These are phyloP conservation scores for Drosophila setifemur DNA, from an alignment of 1,140 invertebrate genomes.

Conservation along the genomic window DNA sequence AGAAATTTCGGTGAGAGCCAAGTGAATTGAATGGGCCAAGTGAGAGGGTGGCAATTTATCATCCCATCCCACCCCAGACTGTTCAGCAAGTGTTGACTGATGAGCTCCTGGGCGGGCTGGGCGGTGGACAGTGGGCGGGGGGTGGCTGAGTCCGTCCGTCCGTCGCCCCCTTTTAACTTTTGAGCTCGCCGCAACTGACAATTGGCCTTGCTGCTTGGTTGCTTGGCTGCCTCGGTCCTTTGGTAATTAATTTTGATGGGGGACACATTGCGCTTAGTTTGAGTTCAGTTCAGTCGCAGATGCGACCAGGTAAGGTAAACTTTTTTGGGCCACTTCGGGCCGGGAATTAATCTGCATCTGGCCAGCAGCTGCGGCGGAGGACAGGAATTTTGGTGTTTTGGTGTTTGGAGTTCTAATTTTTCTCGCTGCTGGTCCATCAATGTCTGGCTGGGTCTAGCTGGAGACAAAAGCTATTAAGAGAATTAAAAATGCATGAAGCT, in stretches of 20 bases:
- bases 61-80: conserved; percentile 64
- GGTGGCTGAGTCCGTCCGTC: conserved; percentile 35
- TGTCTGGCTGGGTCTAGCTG: conserved; percentile 48
- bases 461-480: conserved; percentile 78
- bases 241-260: conserved; percentile 82
- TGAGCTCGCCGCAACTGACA: conserved; percentile 54
- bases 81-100: conserved; percentile 62
- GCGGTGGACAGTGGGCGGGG: conserved; percentile 1
- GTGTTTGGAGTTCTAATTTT: conserved; percentile 50
- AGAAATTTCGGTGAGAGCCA: conserved; percentile 11
- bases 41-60: conserved; percentile 57
- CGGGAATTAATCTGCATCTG: conserved; percentile 62
- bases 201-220: conserved; percentile 59
- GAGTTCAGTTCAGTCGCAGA: conserved; percentile 46
- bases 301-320: conserved; percentile 59
- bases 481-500: conserved; percentile 81
- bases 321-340: conserved; percentile 53
- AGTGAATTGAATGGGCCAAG: not conserved
- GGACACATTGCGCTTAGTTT: conserved; percentile 76
- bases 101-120: conserved; percentile 29
- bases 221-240: conserved; percentile 45
- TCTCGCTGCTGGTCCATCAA: conserved; percentile 68
- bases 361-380: conserved; percentile 40
- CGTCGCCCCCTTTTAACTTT: conserved; percentile 77
- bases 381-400: conserved; percentile 54